These are phyloP conservation scores for Scotopteryx bipunctaria DNA, from an alignment of 2,888 invertebrate genomes.

Conservation along the genomic window DNA sequence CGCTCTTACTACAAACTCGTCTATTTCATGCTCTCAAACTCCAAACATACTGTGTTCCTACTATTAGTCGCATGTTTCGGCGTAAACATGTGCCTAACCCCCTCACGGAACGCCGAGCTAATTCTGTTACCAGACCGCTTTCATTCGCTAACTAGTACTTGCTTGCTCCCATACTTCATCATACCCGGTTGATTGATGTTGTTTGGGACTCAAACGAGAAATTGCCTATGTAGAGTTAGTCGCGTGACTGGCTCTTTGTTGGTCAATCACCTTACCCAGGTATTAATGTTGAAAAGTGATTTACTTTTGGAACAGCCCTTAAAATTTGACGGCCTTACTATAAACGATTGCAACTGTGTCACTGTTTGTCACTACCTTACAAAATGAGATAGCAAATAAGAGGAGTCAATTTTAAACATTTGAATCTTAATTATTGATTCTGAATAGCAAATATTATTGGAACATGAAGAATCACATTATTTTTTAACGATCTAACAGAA, in stretches of 20 bases:
- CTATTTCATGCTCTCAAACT: too few species aligned
- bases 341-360: too few species aligned
- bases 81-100: neutral
- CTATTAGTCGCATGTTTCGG: neutral
- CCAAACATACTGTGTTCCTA: too few species aligned
- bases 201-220: constrained; percentile 1
- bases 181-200: constrained; percentile 12
- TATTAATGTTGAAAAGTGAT: too few species aligned
- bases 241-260: neutral
- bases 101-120: neutral
- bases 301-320: too few species aligned
- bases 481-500: neutral
- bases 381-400: too few species aligned
- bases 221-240: neutral
- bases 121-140: constrained; percentile 10
- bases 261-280: neutral
- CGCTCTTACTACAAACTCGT: too few species aligned
- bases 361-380: too few species aligned
- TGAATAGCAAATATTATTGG: constrained; percentile 3
- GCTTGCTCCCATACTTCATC: constrained; percentile 5
- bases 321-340: too few species aligned
- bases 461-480: neutral
- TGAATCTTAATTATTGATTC: neutral
- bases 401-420: neutral
- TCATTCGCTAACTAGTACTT: constrained; percentile 4